Evolutionary conservation across 2,797 vertebrate genomes (phyloP).

Genomic region (Spinibarbus caldwelli): DNA sequence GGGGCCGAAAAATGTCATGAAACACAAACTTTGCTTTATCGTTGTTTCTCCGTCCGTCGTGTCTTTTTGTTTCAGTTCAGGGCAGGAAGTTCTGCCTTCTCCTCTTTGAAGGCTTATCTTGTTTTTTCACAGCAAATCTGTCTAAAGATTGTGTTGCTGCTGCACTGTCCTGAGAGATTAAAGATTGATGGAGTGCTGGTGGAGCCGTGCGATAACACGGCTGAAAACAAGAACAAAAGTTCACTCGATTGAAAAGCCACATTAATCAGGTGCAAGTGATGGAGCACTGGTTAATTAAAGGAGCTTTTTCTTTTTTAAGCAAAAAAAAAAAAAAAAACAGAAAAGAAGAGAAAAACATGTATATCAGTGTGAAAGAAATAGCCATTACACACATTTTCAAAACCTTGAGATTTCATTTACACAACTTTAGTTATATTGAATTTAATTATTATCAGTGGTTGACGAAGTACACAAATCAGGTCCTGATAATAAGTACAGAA

Average conservation of each 20-base stretch:
- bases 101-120: slow-evolving; percentile 63
- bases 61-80: slow-evolving; percentile 47
- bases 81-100: slow-evolving; percentile 72
- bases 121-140: slow-evolving; percentile 57
- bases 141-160: slow-evolving; percentile 51
- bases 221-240: slow-evolving; percentile 40
- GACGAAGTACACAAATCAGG: no score
- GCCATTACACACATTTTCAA: not conserved
- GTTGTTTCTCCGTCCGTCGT: slow-evolving; percentile 58
- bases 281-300: slow-evolving; percentile 22
- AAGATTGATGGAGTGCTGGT: slow-evolving; percentile 41
- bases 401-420: not conserved
- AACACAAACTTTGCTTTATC: slow-evolving; percentile 54
- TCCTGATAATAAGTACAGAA: no score
- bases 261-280: slow-evolving; percentile 47
- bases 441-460: not conserved
- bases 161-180: slow-evolving; percentile 37
- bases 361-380: not conserved
- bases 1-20: slow-evolving; percentile 59
- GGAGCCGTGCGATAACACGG: slow-evolving; percentile 29
- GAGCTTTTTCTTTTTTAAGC: not conserved
- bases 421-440: not conserved
- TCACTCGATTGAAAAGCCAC: slow-evolving; percentile 44
- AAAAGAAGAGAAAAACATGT: not conserved
- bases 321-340: not conserved